Percentiles rank a stretch among this genome's conserved stretches.
phyloP scores from a whole-genome alignment of 2,797 vertebrate species.

The Varecia variegata region DNA sequence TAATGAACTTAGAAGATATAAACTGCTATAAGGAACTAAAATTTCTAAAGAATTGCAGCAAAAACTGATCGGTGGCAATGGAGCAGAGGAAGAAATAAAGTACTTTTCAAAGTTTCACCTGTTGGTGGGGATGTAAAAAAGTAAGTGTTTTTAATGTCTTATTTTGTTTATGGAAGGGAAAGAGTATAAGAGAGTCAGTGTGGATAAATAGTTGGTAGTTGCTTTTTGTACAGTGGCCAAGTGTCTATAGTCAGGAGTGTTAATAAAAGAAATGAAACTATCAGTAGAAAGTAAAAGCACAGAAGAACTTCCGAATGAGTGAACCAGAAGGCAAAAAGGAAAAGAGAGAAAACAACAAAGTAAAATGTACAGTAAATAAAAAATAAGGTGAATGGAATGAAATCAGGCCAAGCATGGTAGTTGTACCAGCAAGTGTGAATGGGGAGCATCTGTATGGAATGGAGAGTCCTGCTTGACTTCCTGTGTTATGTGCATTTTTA shows the following conservation, averaged over 20 bases:
- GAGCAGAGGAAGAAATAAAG: neutral
- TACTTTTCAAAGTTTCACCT: neutral
- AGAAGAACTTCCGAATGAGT: neutral
- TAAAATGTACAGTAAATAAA: neutral
- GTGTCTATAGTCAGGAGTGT: neutral
- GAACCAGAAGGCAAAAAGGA: neutral
- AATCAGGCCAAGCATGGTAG: neutral
- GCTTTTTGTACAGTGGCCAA: neutral
- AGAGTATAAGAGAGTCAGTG: neutral
- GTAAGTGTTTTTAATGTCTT: neutral
- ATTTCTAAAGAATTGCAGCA: neutral
- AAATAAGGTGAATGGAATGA: neutral
- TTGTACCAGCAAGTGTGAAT: neutral
- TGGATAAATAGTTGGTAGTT: neutral
- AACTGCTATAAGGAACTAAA: neutral
- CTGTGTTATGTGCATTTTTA: neutral
- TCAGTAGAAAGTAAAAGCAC: neutral
- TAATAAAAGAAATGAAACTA: neutral
- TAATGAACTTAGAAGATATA: neutral
- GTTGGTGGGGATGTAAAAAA: neutral
- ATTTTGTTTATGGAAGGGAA: neutral
- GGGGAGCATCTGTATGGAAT: neutral
- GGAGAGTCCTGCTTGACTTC: neutral
- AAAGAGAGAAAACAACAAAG: neutral
- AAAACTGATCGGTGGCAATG: neutral